Evolutionary conservation across 2,113 vertebrate genomes (phyloP).

Genomic region (Crotalus helleri): DNA sequence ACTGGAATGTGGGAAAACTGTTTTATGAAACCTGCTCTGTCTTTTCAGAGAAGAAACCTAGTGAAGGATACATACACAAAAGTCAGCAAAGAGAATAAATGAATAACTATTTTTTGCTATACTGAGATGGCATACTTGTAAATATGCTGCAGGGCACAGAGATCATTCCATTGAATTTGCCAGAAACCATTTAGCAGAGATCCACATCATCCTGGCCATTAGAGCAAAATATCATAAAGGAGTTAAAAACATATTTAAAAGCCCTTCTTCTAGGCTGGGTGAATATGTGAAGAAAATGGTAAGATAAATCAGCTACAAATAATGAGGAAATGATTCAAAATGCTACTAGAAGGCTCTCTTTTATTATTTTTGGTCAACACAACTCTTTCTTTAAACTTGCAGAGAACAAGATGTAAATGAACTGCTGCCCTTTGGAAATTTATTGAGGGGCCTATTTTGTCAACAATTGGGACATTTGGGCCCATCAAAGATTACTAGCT

Average conservation of each 20-base stretch:
- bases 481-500: not conserved
- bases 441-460: not conserved
- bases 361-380: not conserved
- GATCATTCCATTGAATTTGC: conserved; percentile 57
- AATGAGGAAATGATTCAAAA: not conserved
- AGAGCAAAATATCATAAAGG: conserved; percentile 42
- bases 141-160: conserved; percentile 53
- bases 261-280: not conserved
- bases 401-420: not conserved
- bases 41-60: conserved; percentile 49
- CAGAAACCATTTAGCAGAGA: conserved; percentile 58
- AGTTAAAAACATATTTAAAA: conserved; percentile 40
- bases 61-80: conserved; percentile 18
- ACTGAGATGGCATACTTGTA: conserved; percentile 59
- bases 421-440: not conserved
- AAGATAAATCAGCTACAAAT: not conserved
- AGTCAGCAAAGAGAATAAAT: conserved; percentile 52
- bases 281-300: not conserved
- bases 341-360: not conserved
- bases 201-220: conserved; percentile 40
- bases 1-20: not conserved
- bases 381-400: not conserved
- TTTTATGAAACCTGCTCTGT: conserved; percentile 15
- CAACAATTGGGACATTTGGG: not conserved
- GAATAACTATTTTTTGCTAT: conserved; percentile 43